Conservation (phyloP, 2,113 vertebrate genomes). For the Mustela nigripes region DNA sequence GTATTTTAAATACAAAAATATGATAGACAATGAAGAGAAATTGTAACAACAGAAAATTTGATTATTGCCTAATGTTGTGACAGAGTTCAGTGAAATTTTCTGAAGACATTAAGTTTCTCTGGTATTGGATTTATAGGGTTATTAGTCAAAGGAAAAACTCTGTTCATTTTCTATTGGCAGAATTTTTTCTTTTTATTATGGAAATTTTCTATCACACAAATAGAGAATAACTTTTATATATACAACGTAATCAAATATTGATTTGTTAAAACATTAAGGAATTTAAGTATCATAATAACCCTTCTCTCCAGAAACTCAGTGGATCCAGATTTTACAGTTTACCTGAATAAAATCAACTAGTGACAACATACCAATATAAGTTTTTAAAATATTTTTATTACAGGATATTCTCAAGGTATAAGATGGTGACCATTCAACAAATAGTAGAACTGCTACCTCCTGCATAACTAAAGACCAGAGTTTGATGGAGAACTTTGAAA, state of each 20-base stretch:
- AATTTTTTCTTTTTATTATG: slow-evolving; percentile 5
- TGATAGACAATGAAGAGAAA: neutral
- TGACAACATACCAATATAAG: neutral
- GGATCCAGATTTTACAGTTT: neutral
- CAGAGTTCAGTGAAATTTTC: neutral
- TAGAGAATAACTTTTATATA: neutral
- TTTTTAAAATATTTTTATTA: neutral
- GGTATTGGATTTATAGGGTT: neutral
- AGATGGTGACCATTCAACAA: too few relatives aligned
- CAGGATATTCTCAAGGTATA: neutral
- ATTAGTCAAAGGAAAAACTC: slow-evolving; percentile 22
- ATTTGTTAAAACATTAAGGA: neutral
- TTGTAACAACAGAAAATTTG: neutral
- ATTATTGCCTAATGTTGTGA: neutral
- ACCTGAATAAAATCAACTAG: neutral
- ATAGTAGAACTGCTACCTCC: too few relatives aligned
- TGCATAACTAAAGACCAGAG: neutral
- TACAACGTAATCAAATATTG: neutral
- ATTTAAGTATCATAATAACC: slow-evolving; percentile 36
- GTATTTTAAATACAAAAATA: slow-evolving; percentile 8
- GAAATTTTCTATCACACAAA: slow-evolving; percentile 4
- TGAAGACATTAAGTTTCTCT: neutral
- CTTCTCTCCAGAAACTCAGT: neutral
- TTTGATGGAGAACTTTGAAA: neutral
- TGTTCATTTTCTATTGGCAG: slow-evolving; percentile 32